phyloP scores from a whole-genome alignment of 2,113 vertebrate species.

The Hoplias malabaricus region DNA sequence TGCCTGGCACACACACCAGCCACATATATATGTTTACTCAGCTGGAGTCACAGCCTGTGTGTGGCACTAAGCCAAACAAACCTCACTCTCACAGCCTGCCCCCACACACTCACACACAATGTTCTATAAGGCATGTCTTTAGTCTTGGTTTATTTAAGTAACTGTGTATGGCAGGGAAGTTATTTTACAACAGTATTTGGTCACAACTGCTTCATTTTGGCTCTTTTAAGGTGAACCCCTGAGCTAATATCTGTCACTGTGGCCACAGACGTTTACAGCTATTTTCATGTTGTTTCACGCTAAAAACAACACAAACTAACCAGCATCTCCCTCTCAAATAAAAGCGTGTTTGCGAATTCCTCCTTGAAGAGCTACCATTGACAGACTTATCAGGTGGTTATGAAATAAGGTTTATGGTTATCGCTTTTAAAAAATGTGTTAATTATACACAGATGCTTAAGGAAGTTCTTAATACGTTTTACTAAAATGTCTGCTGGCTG shows the following conservation, averaged over 20 bases:
- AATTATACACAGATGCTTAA: conserved; percentile 50
- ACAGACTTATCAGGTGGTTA: conserved; percentile 52
- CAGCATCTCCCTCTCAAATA: conserved; percentile 53
- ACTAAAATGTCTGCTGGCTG: conserved; percentile 58
- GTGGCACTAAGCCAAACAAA: conserved; percentile 53
- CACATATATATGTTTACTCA: conserved; percentile 74
- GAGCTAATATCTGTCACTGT: conserved; percentile 54
- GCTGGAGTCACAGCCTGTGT: conserved; percentile 69
- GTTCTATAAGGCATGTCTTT: conserved; percentile 44
- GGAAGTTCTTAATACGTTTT: conserved; percentile 44
- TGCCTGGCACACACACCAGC: conserved; percentile 55
- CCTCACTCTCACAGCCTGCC: conserved; percentile 43
- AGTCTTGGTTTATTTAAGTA: conserved; percentile 71
- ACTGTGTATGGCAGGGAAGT: conserved; percentile 70
- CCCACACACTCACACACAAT: conserved; percentile 43
- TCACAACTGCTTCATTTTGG: conserved; percentile 69
- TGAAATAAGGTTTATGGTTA: conserved; percentile 47
- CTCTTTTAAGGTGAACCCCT: conserved; percentile 62
- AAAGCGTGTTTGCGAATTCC: no score
- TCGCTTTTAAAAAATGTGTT: conserved; percentile 34
- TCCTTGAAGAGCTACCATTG: no score
- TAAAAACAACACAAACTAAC: conserved; percentile 52
- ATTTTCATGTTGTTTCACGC: conserved; percentile 35
- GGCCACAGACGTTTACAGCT: conserved; percentile 56
- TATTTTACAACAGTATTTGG: conserved; percentile 72